Conservation (phyloP, 2,113 vertebrate species). For the Xyrauchen texanus region DNA sequence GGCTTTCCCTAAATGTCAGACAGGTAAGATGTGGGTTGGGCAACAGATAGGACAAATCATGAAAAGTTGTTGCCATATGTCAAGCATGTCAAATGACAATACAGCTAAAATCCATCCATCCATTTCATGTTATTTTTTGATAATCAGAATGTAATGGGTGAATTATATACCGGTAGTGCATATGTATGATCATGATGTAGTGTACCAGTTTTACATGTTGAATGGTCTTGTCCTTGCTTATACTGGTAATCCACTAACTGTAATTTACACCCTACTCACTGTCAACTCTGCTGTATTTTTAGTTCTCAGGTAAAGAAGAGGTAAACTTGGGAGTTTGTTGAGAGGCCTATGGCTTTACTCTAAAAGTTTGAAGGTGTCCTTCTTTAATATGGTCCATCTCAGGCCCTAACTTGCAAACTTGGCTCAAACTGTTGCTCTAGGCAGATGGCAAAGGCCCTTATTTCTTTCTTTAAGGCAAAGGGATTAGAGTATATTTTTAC, state of each 20-base stretch:
- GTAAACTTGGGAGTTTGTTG: background rate
- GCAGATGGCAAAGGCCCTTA: background rate
- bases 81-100: too few relatives aligned
- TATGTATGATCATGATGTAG: too few relatives aligned
- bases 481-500: constrained; percentile 16
- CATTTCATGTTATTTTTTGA: too few relatives aligned
- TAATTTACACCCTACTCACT: background rate
- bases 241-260: background rate
- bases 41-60: background rate
- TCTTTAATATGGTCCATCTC: background rate
- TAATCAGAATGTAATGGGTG: too few relatives aligned
- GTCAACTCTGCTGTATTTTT: background rate
- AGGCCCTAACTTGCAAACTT: constrained; percentile 2
- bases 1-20: background rate
- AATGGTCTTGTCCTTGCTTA: too few relatives aligned
- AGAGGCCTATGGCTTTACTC: too few relatives aligned
- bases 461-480: background rate
- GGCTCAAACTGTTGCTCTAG: background rate
- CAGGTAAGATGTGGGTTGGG: background rate
- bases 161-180: too few relatives aligned
- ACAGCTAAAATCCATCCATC: too few relatives aligned
- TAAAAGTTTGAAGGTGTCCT: constrained; percentile 14
- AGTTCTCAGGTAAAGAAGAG: background rate
- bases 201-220: too few relatives aligned
- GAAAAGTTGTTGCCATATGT: background rate